Conservation (phyloP, 2,888 invertebrate genomes). For the Drosophila ezoana region DNA sequence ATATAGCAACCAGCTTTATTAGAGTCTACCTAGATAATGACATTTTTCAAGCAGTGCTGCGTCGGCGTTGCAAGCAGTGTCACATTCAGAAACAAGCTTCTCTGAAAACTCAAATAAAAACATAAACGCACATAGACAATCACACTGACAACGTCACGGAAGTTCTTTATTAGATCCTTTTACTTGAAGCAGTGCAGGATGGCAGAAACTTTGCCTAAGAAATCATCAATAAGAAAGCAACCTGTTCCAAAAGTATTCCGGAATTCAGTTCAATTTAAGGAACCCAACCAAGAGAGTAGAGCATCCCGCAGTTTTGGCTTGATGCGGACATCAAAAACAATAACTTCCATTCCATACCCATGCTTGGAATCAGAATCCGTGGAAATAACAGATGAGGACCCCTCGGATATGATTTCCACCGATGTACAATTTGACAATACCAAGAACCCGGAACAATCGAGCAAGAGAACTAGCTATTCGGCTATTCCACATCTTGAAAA, state of each 20-base stretch:
- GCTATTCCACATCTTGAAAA: slow-evolving; percentile 32
- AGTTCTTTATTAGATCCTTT: too few species aligned
- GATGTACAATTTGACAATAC: too few species aligned
- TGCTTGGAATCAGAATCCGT: neutral
- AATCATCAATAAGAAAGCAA: neutral
- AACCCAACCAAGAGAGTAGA: neutral
- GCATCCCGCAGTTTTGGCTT: neutral
- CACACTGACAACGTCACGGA: too few species aligned
- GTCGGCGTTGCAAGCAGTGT: slow-evolving; percentile 15
- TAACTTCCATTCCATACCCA: slow-evolving; percentile 6
- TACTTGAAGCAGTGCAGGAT: neutral
- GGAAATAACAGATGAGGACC: neutral
- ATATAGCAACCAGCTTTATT: neutral
- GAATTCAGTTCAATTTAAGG: too few species aligned
- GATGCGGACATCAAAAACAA: neutral
- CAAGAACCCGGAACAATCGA: too few species aligned
- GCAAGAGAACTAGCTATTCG: neutral
- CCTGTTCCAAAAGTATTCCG: neutral
- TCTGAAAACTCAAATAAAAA: too few species aligned
- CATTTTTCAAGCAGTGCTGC: neutral
- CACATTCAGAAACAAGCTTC: neutral
- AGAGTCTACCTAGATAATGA: too few species aligned
- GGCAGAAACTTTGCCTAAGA: neutral
- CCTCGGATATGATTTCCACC: too few species aligned
- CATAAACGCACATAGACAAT: too few species aligned